A percentile compares a stretch with the other conserved stretches of the same genome.
These are phyloP conservation scores for Odontamblyopus lacepedii DNA, from an alignment of 2,797 vertebrate species.

Conservation along the genomic window DNA sequence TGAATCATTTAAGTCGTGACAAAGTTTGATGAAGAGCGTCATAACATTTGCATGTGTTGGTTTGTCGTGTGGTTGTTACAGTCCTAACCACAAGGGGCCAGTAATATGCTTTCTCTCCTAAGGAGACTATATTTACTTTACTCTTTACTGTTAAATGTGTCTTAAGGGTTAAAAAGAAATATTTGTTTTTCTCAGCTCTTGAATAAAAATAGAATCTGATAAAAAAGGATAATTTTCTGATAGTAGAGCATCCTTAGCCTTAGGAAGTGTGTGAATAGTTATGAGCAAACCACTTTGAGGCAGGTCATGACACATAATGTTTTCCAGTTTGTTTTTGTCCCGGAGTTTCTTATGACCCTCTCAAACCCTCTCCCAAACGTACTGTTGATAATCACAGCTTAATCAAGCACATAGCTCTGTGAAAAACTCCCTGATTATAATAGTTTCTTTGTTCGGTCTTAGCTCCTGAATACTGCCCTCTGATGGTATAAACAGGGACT, in stretches of 20 bases:
- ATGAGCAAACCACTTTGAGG: constrained; percentile 2
- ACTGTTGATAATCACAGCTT: not conserved
- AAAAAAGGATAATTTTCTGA: not conserved
- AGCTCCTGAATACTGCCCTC: constrained; percentile 8
- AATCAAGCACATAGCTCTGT: not conserved
- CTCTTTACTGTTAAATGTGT: not conserved
- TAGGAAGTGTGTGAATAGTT: not conserved
- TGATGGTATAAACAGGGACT: not conserved
- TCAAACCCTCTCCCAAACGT: not conserved
- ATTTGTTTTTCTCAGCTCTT: too few relatives aligned
- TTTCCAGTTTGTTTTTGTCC: not conserved
- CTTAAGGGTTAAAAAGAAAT: too few relatives aligned
- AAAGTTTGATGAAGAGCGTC: not conserved
- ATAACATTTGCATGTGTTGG: not conserved
- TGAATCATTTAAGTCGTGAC: not conserved
- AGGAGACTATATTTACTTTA: not conserved
- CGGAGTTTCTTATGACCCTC: not conserved
- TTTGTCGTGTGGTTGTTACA: not conserved
- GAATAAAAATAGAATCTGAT: not conserved
- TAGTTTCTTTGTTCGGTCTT: not conserved
- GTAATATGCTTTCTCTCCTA: not conserved
- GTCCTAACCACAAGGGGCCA: too few relatives aligned
- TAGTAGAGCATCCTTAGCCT: not conserved
- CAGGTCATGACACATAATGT: constrained; percentile 7
- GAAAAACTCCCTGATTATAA: constrained; percentile 2